phyloP scores from a whole-genome alignment of 1,140 invertebrate genomes.

The Philotrypesis tridentata region DNA sequence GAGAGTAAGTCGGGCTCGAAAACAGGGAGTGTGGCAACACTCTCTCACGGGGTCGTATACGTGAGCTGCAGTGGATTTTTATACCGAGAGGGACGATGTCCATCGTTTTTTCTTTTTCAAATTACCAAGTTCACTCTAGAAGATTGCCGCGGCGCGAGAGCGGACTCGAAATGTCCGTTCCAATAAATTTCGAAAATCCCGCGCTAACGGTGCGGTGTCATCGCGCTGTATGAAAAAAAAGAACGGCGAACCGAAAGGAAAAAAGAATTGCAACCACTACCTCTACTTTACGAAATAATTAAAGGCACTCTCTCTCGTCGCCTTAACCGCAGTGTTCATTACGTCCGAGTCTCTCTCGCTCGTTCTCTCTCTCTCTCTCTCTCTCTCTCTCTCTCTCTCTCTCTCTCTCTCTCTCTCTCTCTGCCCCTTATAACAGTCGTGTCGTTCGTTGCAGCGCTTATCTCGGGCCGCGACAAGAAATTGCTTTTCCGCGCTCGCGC shows the following conservation, averaged over 20 bases:
- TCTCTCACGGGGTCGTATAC: not conserved
- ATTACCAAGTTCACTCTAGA: not conserved
- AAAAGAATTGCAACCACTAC: not conserved
- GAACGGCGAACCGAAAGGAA: not conserved
- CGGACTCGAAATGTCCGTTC: not conserved
- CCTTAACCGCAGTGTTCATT: not conserved
- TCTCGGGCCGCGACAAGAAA: conserved; percentile 2
- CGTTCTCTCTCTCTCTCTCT: no score
- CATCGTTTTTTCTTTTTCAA: not conserved
- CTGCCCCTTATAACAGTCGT: not conserved
- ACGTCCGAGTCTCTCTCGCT: not conserved
- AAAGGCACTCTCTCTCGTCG: not conserved
- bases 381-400: not conserved
- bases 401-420: not conserved
- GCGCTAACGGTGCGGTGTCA: no score
- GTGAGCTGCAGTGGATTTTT: not conserved
- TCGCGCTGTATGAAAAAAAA: not conserved
- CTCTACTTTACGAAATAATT: not conserved
- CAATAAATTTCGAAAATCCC: not conserved
- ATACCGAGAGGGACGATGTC: not conserved
- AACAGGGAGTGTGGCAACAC: not conserved
- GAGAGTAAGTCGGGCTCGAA: not conserved
- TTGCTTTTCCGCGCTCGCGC: not conserved
- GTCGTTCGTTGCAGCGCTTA: conserved; percentile 4
- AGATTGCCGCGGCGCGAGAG: not conserved